Evolutionary conservation across 2,888 invertebrate species (phyloP), one percentile per base, ranked within the genome.

Genomic region (Cephus rjabovi): DNA sequence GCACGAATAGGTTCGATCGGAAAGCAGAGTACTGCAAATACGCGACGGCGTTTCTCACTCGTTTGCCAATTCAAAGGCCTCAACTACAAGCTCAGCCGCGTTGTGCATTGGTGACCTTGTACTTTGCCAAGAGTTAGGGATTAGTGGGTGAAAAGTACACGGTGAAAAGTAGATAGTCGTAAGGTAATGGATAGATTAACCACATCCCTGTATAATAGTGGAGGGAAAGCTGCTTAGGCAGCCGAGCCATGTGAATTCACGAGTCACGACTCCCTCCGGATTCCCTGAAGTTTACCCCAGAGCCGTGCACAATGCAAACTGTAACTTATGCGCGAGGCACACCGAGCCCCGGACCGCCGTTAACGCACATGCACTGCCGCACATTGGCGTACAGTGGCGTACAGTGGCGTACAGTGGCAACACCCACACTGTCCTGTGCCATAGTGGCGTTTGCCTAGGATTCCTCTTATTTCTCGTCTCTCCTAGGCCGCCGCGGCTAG

Each of bases 281-380:
- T 84, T 82, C 79, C 78, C 77, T 79, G 82, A 86, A 87, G 84
- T 87, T 87, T 83, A 82, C 85, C 83, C 82, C 81, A 80, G 83
- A 83, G 84, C 82, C 79, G 81, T 82, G 83, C 84, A 87, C 86
- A 87, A 86, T 86, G 85, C 87, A 84, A 87, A 84, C 85, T 84
- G 84, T 84, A 87, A 87, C 86, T 87, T 87, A 85, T 81, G 84
- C 86, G 80, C 78, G 56, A 35, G 15, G 73, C 73, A 77, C 34
- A 79, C 68, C 78, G 68, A 75, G n/a, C 69, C 12, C 15, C 77
- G 11, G 30, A 23, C 73, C 23, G 34, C 37, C 23, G n/a, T 33
- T 12, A 34, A 35, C 34, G 69, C 35, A 74, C 74, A 31, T 69
- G 33, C 30, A 69, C 74, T 70, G 31, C 3, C 69, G 23, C 34